Evolutionary conservation across 2,797 vertebrate genomes (phyloP), one percentile per base, ranked within the genome.

Genomic region (Peromyscus eremicus): DNA sequence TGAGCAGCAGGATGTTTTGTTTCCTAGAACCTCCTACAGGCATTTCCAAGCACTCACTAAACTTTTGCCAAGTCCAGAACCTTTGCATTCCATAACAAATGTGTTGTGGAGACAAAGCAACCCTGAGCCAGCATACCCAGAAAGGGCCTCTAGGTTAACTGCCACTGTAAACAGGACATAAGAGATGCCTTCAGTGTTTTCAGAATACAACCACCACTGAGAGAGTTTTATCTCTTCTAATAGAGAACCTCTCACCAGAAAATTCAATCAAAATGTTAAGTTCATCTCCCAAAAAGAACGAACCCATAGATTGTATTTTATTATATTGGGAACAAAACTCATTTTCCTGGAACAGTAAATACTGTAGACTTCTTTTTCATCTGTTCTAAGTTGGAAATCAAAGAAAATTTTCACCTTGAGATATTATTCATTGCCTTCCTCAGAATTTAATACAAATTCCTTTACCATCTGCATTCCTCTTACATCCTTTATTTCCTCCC

Each of bases 321-420:
- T 84, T 90, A 76, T 70, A 57, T 7, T 46, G 16, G 76, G 37
- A 95, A 91, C 52, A 85, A 95, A 97, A 91, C 4, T 32, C 12
- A 83, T 87, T 95, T 96, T 75, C 27, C 75, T 88, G 43, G 13
- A 97, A 95, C 17, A 92, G 83, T 87, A 83, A 80, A 81, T 14
- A 79, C 14, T 11, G 3, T 4, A 76, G 81, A 75, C 5, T 79
- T 93, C 88, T 85, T 91, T 95, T 89, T 34, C 0, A 82, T 32
- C 40, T 52, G 46, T 75, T 70, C 73, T 71, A 94, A 91, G 57
- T 43, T 89, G 49, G 34, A 90, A 96, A 89, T 68, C 29, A 60
- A 96, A 83, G 73, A 66, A 86, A 94, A 60, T 0, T n/a, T 80
- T 91, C 43, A 79, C 19, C n/a, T 64, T 57, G 55, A 70, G 49